phyloP scores from a whole-genome alignment of 2,797 vertebrate species.

The Micrastur ruficollis region DNA sequence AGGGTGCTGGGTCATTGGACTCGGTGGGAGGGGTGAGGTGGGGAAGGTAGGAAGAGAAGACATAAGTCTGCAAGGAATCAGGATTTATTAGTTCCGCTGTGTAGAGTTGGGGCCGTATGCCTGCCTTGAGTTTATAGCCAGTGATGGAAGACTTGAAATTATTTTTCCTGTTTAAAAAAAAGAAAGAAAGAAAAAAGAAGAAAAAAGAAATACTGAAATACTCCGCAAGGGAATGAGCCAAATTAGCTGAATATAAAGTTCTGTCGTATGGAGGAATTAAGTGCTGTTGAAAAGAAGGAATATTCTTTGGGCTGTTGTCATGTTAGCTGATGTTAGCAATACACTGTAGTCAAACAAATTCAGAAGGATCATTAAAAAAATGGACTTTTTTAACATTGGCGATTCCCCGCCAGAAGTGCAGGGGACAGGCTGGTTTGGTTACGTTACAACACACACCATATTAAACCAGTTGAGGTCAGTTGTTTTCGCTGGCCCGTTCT shows the following conservation, averaged over 20 bases:
- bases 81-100: conserved; percentile 52
- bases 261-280: background rate
- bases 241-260: background rate
- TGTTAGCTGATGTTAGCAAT: background rate
- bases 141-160: conserved; percentile 9
- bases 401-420: background rate
- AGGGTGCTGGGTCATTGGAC: background rate
- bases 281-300: background rate
- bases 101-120: background rate
- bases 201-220: background rate
- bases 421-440: background rate
- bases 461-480: conserved; percentile 50
- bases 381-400: background rate
- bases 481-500: conserved; percentile 51
- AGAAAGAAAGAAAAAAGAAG: background rate
- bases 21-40: background rate
- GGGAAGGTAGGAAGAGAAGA: conserved; percentile 27
- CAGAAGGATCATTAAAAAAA: background rate
- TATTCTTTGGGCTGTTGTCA: background rate
- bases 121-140: conserved; percentile 6
- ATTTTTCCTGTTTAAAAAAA: conserved; percentile 22
- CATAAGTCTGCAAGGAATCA: background rate
- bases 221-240: background rate
- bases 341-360: background rate
- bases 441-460: background rate